Evolutionary conservation across 2,888 invertebrate species (phyloP).

Genomic region (Eristalis arbustorum): DNA sequence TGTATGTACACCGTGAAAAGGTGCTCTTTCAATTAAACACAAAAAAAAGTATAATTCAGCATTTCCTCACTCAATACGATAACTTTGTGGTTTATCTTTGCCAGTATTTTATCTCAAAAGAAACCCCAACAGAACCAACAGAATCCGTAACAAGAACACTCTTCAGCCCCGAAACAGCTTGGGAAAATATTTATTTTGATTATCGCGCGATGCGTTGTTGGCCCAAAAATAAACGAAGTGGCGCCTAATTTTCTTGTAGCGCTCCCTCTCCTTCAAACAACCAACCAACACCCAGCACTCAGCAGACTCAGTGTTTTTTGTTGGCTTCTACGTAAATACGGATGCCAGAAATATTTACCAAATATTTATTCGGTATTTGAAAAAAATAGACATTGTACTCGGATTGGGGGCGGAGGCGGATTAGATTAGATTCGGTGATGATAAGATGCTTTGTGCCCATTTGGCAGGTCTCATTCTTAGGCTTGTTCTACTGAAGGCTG

Average conservation of each 20-base stretch:
- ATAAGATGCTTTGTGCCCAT: slow-evolving; percentile 12
- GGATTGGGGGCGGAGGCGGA: slow-evolving; percentile 2
- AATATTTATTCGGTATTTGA: slow-evolving; percentile 55
- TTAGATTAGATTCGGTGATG: slow-evolving; percentile 16
- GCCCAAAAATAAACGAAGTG: slow-evolving; percentile 57
- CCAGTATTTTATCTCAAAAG: slow-evolving; percentile 25
- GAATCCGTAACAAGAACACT: slow-evolving; percentile 13
- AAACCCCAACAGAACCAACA: not conserved
- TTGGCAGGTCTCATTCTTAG: slow-evolving; percentile 1
- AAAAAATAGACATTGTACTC: slow-evolving; percentile 36
- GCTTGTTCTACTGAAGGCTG: not conserved
- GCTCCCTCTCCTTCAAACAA: slow-evolving; percentile 38
- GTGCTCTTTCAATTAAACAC: slow-evolving; percentile 2
- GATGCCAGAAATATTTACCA: slow-evolving; percentile 61
- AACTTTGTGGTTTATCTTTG: slow-evolving; percentile 42
- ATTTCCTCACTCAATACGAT: slow-evolving; percentile 42
- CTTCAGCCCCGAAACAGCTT: slow-evolving; percentile 19
- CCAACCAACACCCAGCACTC: not conserved
- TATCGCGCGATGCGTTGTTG: slow-evolving; percentile 46
- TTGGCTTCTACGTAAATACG: slow-evolving; percentile 51
- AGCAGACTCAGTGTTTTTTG: slow-evolving; percentile 9
- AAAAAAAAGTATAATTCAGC: not conserved
- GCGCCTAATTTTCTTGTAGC: slow-evolving; percentile 43
- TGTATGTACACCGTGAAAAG: not conserved
- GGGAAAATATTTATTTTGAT: slow-evolving; percentile 56